A percentile compares a stretch with the other conserved stretches of the same genome.
These are phyloP conservation scores for Sebastes hopkinsi DNA, from an alignment of 2,797 vertebrate genomes.

Conservation along the genomic window DNA sequence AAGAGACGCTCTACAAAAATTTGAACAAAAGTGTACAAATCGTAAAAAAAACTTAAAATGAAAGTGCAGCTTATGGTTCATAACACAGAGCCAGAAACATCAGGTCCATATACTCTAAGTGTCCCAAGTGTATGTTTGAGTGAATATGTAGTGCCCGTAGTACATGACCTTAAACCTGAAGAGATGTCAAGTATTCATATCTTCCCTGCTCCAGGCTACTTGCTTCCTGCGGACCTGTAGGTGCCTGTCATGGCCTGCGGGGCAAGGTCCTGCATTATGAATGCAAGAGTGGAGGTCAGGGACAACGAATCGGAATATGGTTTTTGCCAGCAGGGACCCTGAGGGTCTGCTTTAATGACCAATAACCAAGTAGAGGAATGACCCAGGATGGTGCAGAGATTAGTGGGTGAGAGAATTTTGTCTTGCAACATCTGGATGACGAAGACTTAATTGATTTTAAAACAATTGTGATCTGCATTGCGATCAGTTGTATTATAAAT, in stretches of 20 bases:
- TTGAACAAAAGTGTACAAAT: too few species aligned
- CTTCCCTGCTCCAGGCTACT: conserved; percentile 39
- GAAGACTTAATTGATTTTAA: background rate
- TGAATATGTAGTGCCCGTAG: background rate
- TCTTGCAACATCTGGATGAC: background rate
- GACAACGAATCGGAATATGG: conserved; percentile 31
- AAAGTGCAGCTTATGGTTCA: background rate
- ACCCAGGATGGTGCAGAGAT: background rate
- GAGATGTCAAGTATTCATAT: conserved; percentile 51
- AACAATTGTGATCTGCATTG: background rate
- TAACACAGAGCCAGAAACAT: background rate
- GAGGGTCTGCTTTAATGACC: conserved; percentile 67
- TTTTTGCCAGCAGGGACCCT: conserved; percentile 48
- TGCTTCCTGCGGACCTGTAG: conserved; percentile 30
- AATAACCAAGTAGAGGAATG: background rate
- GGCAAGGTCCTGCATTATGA: conserved; percentile 49
- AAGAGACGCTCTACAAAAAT: background rate
- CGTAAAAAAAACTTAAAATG: background rate
- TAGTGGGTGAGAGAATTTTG: background rate
- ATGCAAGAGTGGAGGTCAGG: conserved; percentile 56
- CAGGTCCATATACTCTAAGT: background rate
- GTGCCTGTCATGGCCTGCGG: conserved; percentile 26
- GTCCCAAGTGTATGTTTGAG: background rate
- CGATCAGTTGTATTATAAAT: background rate
- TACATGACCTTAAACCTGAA: conserved; percentile 47